These are phyloP conservation scores for Blomia tropicalis DNA, from an alignment of 2,888 invertebrate species.

Conservation along the genomic window DNA sequence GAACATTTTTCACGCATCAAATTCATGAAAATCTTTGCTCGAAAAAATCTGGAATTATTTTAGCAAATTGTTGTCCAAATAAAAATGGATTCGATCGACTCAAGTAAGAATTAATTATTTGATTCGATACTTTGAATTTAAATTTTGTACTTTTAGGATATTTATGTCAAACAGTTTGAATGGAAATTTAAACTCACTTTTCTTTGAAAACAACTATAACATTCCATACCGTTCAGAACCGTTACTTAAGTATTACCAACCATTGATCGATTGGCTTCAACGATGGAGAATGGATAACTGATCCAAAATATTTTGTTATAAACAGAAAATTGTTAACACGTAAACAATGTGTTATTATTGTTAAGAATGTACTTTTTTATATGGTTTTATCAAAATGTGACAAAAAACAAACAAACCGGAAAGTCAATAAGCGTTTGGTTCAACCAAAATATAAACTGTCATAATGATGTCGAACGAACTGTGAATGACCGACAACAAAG, in stretches of 20 bases:
- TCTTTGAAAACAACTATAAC: slow-evolving; percentile 20
- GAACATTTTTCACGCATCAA: slow-evolving; percentile 27
- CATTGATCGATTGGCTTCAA: slow-evolving; percentile 25
- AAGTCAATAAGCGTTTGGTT: no score
- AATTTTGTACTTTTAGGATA: slow-evolving; percentile 17
- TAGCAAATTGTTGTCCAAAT: slow-evolving; percentile 2
- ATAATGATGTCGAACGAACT: no score
- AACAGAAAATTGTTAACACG: no score
- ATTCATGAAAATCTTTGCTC: slow-evolving; percentile 25
- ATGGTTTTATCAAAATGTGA: no score
- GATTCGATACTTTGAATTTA: background rate
- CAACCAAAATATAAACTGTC: no score
- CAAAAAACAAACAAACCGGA: no score
- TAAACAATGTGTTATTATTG: no score
- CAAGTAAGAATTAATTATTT: background rate
- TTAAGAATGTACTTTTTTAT: no score
- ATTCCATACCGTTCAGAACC: slow-evolving; percentile 17
- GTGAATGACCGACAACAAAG: no score
- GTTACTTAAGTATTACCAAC: slow-evolving; percentile 25
- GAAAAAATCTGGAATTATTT: background rate
- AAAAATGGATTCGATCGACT: background rate
- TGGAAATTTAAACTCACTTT: background rate
- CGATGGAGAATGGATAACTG: background rate
- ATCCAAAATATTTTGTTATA: no score
- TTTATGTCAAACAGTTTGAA: slow-evolving; percentile 23